Evolutionary conservation across 1,140 invertebrate genomes (phyloP), one percentile per base, ranked within the genome.

Genomic region (Aphelenchoides besseyi): DNA sequence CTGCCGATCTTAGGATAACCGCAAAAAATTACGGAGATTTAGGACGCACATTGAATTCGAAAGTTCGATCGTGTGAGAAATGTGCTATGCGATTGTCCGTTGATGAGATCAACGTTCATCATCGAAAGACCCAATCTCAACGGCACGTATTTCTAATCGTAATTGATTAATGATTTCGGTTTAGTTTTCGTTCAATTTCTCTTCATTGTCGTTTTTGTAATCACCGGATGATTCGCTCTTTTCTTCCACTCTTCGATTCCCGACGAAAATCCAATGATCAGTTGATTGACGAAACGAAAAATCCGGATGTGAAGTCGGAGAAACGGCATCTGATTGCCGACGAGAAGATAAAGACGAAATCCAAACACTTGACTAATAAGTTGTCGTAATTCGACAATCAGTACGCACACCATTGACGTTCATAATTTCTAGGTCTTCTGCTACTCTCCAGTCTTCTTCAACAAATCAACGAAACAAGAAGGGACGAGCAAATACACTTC

Each of bases 191-290:
- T 61, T n/a, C 16, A 26, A 1, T 61, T 30, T 2, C 59, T 1
- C n/a, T 61, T 29, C 26, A 61, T n/a, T 61, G 59, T 36, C 16
- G 30, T 1, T n/a, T 35, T 36, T 61, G 59, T 29, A 66, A 66
- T 12, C 30, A 23, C 41, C 41, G 41, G 23, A 12, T 48, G 12
- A 23, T 48, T 23, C 41, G 41, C 41, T 48, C 41, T 28, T 12
- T n/a, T n/a, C 16, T 37, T 53, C 16, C 12, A 2, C 0, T 1
- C 1, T 0, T 2, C 12, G 16, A 0, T 12, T 16, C 30, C 30
- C 32, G 30, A 23, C 9, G 23, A 32, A 66, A 66, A 32, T 26
- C n/a, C 0, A 2, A 28, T 12, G 63, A 32, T 2, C 63, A 33
- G 28, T 61, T 1, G n/a, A 1, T n/a, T 0, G 59, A 16, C 16